Conservation (phyloP, 2,888 invertebrate species). For the Empis livida region DNA sequence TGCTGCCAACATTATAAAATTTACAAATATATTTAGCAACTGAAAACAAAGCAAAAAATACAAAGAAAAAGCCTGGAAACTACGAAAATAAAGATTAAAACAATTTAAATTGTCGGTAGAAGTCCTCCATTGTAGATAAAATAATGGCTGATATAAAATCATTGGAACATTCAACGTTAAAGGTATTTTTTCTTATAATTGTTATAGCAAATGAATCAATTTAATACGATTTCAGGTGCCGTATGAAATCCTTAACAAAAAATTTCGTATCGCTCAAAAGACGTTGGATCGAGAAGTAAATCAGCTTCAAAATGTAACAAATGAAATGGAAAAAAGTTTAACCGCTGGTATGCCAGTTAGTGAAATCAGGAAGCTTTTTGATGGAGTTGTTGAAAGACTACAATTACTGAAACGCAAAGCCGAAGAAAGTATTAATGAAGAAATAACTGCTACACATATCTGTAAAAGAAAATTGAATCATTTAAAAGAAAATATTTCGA, state of each 20-base stretch:
- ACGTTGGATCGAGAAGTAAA: constrained; percentile 85
- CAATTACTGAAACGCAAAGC: constrained; percentile 87
- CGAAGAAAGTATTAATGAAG: constrained; percentile 85
- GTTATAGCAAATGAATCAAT: constrained; percentile 3
- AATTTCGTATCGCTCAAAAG: constrained; percentile 90
- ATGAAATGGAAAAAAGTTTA: constrained; percentile 43
- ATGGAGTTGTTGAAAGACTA: constrained; percentile 80
- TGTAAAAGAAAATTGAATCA: constrained; percentile 90
- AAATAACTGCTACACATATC: constrained; percentile 77
- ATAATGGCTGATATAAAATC: constrained; percentile 86
- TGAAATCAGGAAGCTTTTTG: constrained; percentile 68
- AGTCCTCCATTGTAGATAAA: not conserved
- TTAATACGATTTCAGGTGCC: constrained; percentile 56
- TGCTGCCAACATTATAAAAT: no score
- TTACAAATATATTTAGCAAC: no score
- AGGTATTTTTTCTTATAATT: constrained; percentile 43
- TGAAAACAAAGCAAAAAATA: no score
- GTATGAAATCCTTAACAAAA: constrained; percentile 95
- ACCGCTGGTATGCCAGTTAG: constrained; percentile 16
- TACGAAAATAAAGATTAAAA: no score
- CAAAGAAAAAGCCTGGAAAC: no score
- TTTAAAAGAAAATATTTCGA: constrained; percentile 42
- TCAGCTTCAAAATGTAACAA: constrained; percentile 67
- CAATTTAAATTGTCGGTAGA: no score
- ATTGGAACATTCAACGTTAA: constrained; percentile 89